A percentile compares a stretch with the other conserved stretches of the same genome.
These are phyloP conservation scores for Acomys russatus DNA, from an alignment of 2,797 vertebrate genomes.

Conservation along the genomic window DNA sequence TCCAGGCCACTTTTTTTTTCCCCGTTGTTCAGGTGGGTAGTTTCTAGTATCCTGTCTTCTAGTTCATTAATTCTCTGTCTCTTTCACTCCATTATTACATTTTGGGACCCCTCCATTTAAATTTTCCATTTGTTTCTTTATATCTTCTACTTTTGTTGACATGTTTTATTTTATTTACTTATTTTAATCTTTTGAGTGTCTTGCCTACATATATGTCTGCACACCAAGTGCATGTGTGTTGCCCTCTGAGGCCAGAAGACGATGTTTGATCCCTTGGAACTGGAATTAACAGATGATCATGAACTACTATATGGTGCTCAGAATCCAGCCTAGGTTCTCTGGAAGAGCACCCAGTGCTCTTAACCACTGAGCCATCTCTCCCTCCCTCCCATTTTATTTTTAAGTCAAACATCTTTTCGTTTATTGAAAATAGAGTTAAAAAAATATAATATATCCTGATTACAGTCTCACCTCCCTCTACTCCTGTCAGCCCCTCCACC, in stretches of 20 bases:
- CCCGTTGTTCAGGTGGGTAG: not conserved
- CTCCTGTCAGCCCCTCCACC: not conserved
- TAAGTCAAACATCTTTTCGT: not conserved
- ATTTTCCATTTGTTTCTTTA: not conserved
- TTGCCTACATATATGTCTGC: not conserved
- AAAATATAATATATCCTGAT: not conserved
- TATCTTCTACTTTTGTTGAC: not conserved
- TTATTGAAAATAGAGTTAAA: not conserved
- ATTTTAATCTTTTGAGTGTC: not conserved
- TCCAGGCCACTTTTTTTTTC: no score
- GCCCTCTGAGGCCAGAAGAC: not conserved
- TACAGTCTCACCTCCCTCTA: not conserved
- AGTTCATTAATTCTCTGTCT: not conserved
- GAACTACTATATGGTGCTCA: not conserved
- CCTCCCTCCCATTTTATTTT: not conserved
- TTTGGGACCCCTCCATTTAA: not conserved
- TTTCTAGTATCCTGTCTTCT: slow-evolving; percentile 6
- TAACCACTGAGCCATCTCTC: not conserved
- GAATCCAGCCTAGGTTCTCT: not conserved
- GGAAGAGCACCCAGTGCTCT: not conserved
- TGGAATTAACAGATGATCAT: not conserved
- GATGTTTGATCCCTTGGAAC: not conserved
- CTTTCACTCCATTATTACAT: not conserved
- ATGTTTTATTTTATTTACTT: not conserved
- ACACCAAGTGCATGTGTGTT: not conserved